Base-by-base conservation (phyloP, 2,888 invertebrate species). In the Tribolium freemani region DNA sequence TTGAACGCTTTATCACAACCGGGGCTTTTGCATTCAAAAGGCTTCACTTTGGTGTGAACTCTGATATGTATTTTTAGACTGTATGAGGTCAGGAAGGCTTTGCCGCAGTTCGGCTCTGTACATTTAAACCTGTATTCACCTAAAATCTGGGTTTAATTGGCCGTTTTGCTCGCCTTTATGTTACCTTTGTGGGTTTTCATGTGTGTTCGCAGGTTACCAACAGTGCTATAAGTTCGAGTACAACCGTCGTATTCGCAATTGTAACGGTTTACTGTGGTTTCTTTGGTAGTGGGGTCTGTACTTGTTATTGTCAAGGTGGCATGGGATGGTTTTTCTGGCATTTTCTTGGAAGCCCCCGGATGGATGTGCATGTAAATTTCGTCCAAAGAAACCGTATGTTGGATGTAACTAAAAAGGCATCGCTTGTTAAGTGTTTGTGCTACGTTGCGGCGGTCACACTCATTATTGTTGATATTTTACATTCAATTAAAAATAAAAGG, bases 111-210 rank as follows among this genome's bases (percentile, higher is more conserved):
- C 74, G 93, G 91, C 86, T 96, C 94, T 45, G 93, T 90, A 87
- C 97, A 98, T 87, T 95, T 94, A 88, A 97, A 98, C 83, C 94
- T 92, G 88, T 94, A 97, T 89, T 98, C 97, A 83, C 97, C 97
- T 97, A 90, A 77, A 64, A 64, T 21, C 5, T n/a, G 4, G 53
- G 5, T 20, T 63, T 51, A 53, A 11, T 61, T 9, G 11, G 10
- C 5, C 13, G 38, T 30, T 30, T 13, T 44, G 16, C 5, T 44
- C 1, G 26, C 3, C 3, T 26, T 26, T 5, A n/a, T 45, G 30
- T 56, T 57, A 96, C 97, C 97, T 92, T 94, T 95, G 84, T 98
- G 97, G 69, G 96, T 96, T 89, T 97, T 98, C 90, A 96, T 92
- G 88, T 98, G 98, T 73, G 97, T 97, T 83, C 96, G 91, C 77